Evolutionary conservation across 1,140 invertebrate genomes (phyloP), one percentile per base, ranked within the genome.

Genomic region (Charaxes varanes): DNA sequence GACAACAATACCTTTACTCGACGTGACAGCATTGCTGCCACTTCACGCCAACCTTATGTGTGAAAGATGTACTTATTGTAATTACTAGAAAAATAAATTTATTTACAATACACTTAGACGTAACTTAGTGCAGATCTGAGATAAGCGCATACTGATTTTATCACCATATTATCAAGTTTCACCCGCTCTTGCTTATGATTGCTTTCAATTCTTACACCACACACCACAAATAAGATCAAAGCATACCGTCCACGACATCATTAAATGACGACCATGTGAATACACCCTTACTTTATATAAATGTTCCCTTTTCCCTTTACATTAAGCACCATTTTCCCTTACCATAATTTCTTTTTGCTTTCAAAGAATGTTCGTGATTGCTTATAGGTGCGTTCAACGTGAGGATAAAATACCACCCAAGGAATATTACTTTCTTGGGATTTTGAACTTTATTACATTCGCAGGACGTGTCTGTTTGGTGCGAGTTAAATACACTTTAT

Each of bases 171-270:
- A n/a, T n/a, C n/a, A n/a, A n/a, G n/a, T n/a, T n/a, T n/a, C n/a
- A n/a, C n/a, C n/a, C n/a, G n/a, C n/a, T n/a, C n/a, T n/a, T n/a
- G n/a, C 4, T 15, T 15, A 15, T 30, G 5, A 13, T 3, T 27
- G 3, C 17, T 52, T 33, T 15, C 36, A 6, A 43, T 23, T 6
- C 46, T 65, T 66, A 33, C 2, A 56, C 61, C 65, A 62, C 8
- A 50, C 47, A 16, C 37, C 42, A 41, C 40, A 56, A 66, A 68
- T 59, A 53, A 69, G 70, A 78, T 78, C 73, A 78, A 78, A 78
- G 73, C 66, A 55, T 61, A 47, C 62, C 57, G 57, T 65, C 57
- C 56, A 57, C 62, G 68, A 68, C 68, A 68, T 78, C 73, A 78
- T 78, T 78, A 78, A 74, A 74, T 65, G 66, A 67, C 57, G 66